Evolutionary conservation across 2,888 invertebrate genomes (phyloP).

Genomic region (Trypoxylon attenuatum): DNA sequence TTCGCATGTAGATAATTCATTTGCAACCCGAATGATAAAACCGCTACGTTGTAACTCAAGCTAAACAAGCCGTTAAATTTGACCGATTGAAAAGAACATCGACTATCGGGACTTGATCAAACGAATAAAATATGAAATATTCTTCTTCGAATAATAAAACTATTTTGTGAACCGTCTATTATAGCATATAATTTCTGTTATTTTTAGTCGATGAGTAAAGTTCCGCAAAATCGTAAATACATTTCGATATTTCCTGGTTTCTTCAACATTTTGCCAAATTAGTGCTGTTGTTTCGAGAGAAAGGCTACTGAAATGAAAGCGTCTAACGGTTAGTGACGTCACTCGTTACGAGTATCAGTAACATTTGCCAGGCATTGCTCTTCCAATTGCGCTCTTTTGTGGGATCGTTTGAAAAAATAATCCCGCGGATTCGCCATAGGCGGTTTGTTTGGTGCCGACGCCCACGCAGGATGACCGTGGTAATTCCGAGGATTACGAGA

Average conservation of each 20-base stretch:
- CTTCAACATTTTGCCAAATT: no score
- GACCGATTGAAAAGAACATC: no score
- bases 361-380: slow-evolving; percentile 52
- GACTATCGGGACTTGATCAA: no score
- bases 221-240: no score
- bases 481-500: slow-evolving; percentile 60
- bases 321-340: slow-evolving; percentile 32
- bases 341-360: slow-evolving; percentile 13
- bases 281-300: no score
- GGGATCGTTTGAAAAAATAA: slow-evolving; percentile 58
- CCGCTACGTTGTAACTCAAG: background rate
- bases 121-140: background rate
- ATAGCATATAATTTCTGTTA: no score
- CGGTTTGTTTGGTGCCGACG: slow-evolving; percentile 59
- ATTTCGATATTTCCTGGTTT: no score
- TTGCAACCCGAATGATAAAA: slow-evolving; percentile 9
- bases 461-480: slow-evolving; percentile 56
- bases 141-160: no score
- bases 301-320: slow-evolving; percentile 22
- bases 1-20: slow-evolving; percentile 2
- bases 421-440: slow-evolving; percentile 49
- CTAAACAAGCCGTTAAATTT: slow-evolving; percentile 30
- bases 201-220: no score
- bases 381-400: background rate
- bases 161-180: no score